Conservation (phyloP, 2,797 vertebrate species). For the Hydrophis major region DNA sequence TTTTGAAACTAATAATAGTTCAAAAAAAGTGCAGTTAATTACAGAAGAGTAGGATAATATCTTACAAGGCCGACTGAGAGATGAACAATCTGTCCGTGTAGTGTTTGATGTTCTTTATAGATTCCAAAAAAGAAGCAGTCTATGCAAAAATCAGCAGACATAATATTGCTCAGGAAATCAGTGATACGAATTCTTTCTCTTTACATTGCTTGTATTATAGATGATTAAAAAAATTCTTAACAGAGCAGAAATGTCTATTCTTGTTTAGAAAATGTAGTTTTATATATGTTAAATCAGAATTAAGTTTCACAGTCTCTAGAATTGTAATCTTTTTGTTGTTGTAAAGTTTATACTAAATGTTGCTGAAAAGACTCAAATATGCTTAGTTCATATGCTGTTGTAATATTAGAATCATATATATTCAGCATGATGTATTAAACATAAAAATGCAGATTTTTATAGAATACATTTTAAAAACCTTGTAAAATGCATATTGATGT, state of each 20-base stretch:
- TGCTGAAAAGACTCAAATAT: not conserved
- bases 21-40: not conserved
- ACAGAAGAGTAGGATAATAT: not conserved
- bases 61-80: not conserved
- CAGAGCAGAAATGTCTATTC: conserved; percentile 7
- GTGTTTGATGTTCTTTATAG: not conserved
- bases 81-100: not conserved
- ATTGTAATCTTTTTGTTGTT: not conserved
- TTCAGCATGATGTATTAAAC: not conserved
- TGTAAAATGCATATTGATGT: not conserved
- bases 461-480: not conserved
- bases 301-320: not conserved
- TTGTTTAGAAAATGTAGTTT: not conserved
- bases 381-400: not conserved
- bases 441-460: not conserved
- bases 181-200: conserved; percentile 19
- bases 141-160: conserved; percentile 8
- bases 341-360: not conserved
- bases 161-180: conserved; percentile 16
- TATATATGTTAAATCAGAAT: not conserved
- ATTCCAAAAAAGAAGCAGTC: not conserved
- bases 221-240: conserved; percentile 20
- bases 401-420: not conserved
- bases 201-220: not conserved
- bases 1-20: conserved; percentile 4